phyloP scores from a whole-genome alignment of 2,797 vertebrate species.

The Leptoclinus maculatus region DNA sequence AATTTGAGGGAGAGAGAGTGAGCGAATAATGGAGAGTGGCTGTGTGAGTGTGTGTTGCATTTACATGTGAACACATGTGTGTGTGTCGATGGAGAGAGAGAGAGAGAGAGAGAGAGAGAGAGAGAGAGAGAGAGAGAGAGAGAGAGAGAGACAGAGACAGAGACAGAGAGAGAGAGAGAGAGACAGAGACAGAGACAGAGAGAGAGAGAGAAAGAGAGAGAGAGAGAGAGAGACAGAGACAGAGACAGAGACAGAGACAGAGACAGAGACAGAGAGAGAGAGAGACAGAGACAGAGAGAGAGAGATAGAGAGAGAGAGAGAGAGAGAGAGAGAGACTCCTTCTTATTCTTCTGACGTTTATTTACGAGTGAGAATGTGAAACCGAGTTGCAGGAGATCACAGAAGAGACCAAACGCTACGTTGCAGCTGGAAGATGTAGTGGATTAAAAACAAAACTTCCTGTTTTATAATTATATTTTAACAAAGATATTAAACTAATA shows the following conservation, averaged over 20 bases:
- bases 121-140: too few species aligned
- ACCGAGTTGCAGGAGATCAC: conserved; percentile 87
- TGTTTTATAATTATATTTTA: conserved; percentile 38
- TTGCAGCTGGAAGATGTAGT: conserved; percentile 66
- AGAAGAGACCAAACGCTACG: conserved; percentile 83
- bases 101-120: too few species aligned
- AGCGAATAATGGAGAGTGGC: conserved; percentile 78
- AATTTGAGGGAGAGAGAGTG: conserved; percentile 79
- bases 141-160: too few species aligned
- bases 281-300: conserved; percentile 59
- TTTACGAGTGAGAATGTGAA: conserved; percentile 89
- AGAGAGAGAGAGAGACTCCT: conserved; percentile 49
- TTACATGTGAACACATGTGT: conserved; percentile 79
- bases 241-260: too few species aligned
- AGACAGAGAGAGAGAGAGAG: too few species aligned
- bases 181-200: too few species aligned
- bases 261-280: conserved; percentile 51
- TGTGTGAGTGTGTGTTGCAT: conserved; percentile 70
- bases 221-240: too few species aligned
- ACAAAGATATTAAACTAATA: conserved; percentile 2
- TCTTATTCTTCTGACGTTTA: conserved; percentile 85
- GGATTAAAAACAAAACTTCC: conserved; percentile 40
- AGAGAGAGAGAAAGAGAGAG: too few species aligned
- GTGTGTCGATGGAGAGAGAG: conserved; percentile 67
- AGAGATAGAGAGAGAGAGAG: conserved; percentile 61